Conservation (phyloP, 1,140 invertebrate genomes). For the Drosophila guanche region DNA sequence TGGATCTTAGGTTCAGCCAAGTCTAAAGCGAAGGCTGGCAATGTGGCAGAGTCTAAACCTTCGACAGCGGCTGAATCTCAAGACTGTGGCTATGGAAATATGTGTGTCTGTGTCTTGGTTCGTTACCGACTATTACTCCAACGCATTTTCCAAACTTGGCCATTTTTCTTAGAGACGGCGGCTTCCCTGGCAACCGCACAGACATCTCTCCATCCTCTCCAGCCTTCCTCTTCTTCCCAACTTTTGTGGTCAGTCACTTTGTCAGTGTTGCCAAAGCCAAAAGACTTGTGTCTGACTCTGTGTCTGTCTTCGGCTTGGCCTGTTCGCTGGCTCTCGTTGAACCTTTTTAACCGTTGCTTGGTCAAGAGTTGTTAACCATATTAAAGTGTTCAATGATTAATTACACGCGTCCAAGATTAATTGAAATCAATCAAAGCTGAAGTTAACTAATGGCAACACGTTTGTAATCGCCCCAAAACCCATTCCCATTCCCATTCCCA, state of each 20-base stretch:
- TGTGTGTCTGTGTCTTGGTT: slow-evolving; percentile 27
- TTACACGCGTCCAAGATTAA: slow-evolving; percentile 84
- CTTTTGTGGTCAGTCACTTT: slow-evolving; percentile 63
- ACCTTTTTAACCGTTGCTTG: slow-evolving; percentile 83
- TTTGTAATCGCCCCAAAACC: slow-evolving; percentile 70
- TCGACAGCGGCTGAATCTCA: slow-evolving; percentile 7
- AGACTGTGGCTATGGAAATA: slow-evolving; percentile 62
- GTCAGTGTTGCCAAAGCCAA: slow-evolving; percentile 47
- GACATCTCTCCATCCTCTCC: neutral
- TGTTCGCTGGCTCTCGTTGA: slow-evolving; percentile 61
- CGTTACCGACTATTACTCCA: slow-evolving; percentile 70
- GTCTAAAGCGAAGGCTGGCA: slow-evolving; percentile 20
- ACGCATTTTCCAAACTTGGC: slow-evolving; percentile 79
- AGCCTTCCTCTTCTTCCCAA: slow-evolving; percentile 5
- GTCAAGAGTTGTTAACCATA: slow-evolving; percentile 84
- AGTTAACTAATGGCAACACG: slow-evolving; percentile 84
- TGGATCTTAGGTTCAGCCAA: neutral
- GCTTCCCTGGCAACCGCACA: slow-evolving; percentile 62
- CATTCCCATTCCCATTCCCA: slow-evolving; percentile 24
- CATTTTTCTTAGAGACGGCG: slow-evolving; percentile 69
- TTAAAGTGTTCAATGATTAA: slow-evolving; percentile 84
- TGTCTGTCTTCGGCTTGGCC: slow-evolving; percentile 8
- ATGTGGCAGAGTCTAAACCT: slow-evolving; percentile 34
- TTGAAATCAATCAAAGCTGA: slow-evolving; percentile 84
- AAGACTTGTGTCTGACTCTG: slow-evolving; percentile 30